Evolutionary conservation across 2,113 vertebrate genomes (phyloP).

Genomic region (Brienomyrus longianalis): DNA sequence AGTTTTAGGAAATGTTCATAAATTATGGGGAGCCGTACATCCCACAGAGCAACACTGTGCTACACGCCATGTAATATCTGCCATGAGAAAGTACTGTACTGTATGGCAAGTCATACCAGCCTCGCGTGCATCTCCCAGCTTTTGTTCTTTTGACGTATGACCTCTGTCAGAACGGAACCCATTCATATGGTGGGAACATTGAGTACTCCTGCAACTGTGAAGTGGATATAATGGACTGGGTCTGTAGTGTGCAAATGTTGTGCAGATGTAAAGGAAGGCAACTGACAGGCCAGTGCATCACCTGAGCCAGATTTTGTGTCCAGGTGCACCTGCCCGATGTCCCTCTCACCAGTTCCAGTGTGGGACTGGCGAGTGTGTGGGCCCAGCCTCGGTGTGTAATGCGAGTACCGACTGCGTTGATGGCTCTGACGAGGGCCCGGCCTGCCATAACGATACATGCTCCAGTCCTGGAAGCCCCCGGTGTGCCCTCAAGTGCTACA

Average conservation of each 20-base stretch:
- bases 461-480: constrained; percentile 18
- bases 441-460: constrained; percentile 46
- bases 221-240: neutral
- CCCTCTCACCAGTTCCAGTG: constrained; percentile 72
- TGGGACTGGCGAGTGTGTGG: constrained; percentile 58
- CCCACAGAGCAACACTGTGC: neutral
- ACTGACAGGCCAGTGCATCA: neutral
- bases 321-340: constrained; percentile 61
- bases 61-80: neutral
- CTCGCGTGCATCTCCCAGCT: neutral
- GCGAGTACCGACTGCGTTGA: constrained; percentile 61
- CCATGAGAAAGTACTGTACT: neutral
- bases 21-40: neutral
- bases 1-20: neutral
- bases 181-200: neutral
- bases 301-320: neutral
- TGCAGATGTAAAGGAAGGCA: neutral
- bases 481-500: constrained; percentile 69
- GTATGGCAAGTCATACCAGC: neutral
- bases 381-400: constrained; percentile 62
- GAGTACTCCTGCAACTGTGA: neutral
- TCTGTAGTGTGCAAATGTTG: neutral
- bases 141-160: neutral
- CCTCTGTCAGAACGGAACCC: neutral
- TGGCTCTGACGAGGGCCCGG: constrained; percentile 69